Evolutionary conservation across 2,888 invertebrate species (phyloP).

Genomic region (Oligia latruncula): DNA sequence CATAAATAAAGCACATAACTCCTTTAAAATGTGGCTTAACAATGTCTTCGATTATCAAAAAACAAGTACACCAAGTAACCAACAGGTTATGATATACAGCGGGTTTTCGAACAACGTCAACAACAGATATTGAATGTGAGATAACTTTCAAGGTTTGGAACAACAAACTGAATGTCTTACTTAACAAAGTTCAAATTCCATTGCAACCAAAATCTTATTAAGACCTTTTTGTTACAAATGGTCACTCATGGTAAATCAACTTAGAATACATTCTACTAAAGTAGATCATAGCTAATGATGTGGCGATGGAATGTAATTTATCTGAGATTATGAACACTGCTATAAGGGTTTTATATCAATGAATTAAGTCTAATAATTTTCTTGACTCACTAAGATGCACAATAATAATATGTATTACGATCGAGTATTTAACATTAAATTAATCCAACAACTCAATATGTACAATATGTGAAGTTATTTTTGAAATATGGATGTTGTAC

Average conservation of each 20-base stretch:
- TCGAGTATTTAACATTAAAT: conserved; percentile 10
- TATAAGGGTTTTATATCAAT: conserved; percentile 19
- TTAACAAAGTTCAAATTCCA: too few species aligned
- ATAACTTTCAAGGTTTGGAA: too few species aligned
- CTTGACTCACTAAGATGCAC: background rate
- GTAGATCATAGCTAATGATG: too few species aligned
- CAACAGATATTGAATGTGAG: background rate
- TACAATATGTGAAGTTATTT: conserved; percentile 9
- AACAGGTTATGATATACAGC: background rate
- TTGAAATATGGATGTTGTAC: conserved; percentile 67
- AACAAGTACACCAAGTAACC: background rate
- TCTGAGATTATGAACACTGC: too few species aligned
- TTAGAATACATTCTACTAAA: too few species aligned
- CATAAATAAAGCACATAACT: background rate
- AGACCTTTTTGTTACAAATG: too few species aligned
- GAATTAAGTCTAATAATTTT: conserved; percentile 1
- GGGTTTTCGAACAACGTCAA: background rate
- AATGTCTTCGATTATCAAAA: background rate
- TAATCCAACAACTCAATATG: conserved; percentile 28
- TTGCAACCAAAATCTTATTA: too few species aligned
- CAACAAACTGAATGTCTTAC: too few species aligned
- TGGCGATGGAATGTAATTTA: too few species aligned
- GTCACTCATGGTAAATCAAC: too few species aligned
- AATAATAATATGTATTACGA: conserved; percentile 4
- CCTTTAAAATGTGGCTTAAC: background rate